Base-by-base conservation (phyloP, 2,888 invertebrate species). In the Epinotia demarniana region DNA sequence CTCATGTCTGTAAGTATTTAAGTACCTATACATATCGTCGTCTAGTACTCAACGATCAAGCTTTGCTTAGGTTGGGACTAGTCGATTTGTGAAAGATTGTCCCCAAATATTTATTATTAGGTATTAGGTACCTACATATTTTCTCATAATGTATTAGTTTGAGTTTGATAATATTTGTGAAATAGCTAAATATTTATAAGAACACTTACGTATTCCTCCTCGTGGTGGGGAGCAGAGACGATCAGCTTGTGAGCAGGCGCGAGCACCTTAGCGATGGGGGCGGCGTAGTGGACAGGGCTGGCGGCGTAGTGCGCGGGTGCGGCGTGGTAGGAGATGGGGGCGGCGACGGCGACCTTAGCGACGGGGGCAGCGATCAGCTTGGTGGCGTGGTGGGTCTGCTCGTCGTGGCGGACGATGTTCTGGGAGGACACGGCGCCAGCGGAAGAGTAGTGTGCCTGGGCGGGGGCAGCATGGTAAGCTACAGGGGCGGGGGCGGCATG, bases 171-270 rank as follows among this genome's bases (percentile, higher is more conserved):
- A n/a, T n/a, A 6, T n/a, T 53, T 53, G 53, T 1, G 6, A n/a
- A 13, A 33, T 13, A 12, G 39, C 11, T 0, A 11, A 11, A n/a
- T 18, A 67, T 0, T 12, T 1, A 53, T 33, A 13, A 13, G 11
- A 53, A 39, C 23, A 86, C 89, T 85, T 82, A 90, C 90, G 82
- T 90, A 87, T 87, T 87, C 89, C 62, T 90, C 89, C 72, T 86
- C 84, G 16, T 86, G 85, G 55, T 85, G 85, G 18, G 70, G 76
- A n/a, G 85, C 80, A 27, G 77, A 82, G 63, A 87, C 84, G 68
- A 87, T 81, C 64, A 85, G 80, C 77, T 85, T 86, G 75, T 84
- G 78, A 39, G 82, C 81, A 73, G 86, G 86, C 3, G 85, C 82
- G 77, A 84, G 76, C 64, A 75, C 74, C 71, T 79, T 78, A 18